These are phyloP conservation scores for Pegea sp. DNA, from an alignment of 23 tunicate genomes.

Conservation along the genomic window DNA sequence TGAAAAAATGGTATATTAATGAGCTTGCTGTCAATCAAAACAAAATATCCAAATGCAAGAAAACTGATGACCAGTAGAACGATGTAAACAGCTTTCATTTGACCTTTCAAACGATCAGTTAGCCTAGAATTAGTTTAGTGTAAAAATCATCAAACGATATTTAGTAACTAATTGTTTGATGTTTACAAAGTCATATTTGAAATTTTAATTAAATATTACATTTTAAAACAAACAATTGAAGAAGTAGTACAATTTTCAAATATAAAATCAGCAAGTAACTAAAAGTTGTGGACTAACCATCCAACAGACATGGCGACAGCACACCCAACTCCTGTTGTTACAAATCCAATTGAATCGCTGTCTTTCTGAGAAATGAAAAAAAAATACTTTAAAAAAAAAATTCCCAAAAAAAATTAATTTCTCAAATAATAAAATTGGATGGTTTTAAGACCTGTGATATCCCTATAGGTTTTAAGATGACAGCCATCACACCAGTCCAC, in stretches of 20 bases:
- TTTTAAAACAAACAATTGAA: too few relatives aligned
- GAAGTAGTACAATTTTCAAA: too few relatives aligned
- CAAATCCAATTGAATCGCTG: conserved; percentile 36
- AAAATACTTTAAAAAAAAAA: background rate
- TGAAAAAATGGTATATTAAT: conserved; percentile 24
- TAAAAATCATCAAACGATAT: background rate
- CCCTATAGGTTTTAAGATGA: conserved; percentile 22
- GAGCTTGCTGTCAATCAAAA: conserved; percentile 19
- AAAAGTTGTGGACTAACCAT: conserved; percentile 26
- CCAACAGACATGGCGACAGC: conserved; percentile 34
- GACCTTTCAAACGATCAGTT: conserved; percentile 58
- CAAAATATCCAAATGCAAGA: conserved; percentile 32
- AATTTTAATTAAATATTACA: too few relatives aligned
- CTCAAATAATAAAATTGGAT: too few relatives aligned
- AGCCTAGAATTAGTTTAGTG: conserved; percentile 13
- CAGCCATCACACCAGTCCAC: conserved; percentile 75
- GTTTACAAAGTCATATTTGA: background rate
- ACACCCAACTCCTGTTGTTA: conserved; percentile 44
- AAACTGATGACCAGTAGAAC: conserved; percentile 17
- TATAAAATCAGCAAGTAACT: background rate
- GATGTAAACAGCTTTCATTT: conserved; percentile 21
- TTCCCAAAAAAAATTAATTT: background rate
- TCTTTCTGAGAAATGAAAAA: conserved; percentile 14
- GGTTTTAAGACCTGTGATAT: conserved; percentile 57
- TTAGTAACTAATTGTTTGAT: background rate